Conservation (phyloP, 2,888 invertebrate genomes). For the Acanthoscelides obtectus region DNA sequence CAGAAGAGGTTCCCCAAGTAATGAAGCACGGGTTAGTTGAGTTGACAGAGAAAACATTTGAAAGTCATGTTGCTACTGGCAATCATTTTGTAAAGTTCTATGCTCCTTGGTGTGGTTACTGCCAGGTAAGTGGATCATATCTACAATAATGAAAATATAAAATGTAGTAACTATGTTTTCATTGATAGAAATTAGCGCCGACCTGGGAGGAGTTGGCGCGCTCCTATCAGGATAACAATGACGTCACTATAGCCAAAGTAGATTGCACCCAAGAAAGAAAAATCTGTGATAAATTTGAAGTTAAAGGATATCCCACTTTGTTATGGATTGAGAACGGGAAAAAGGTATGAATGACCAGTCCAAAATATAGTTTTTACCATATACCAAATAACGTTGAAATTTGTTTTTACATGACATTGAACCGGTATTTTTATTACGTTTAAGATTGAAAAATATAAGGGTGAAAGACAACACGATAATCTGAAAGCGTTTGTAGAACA, state of each 20-base stretch:
- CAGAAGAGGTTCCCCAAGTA: slow-evolving; percentile 50
- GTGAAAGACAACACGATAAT: slow-evolving; percentile 61
- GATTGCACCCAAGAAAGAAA: slow-evolving; percentile 77
- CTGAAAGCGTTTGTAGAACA: slow-evolving; percentile 67
- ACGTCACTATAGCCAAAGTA: slow-evolving; percentile 72
- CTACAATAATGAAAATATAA: neutral
- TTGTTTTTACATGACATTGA: no score
- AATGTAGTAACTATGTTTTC: no score
- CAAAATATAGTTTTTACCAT: no score
- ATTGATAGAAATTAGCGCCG: slow-evolving; percentile 66
- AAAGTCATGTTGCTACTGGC: slow-evolving; percentile 65
- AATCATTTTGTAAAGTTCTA: slow-evolving; percentile 88
- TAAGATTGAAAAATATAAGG: slow-evolving; percentile 72
- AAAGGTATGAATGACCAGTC: slow-evolving; percentile 54
- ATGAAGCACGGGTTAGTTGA: slow-evolving; percentile 60
- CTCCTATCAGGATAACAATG: slow-evolving; percentile 59
- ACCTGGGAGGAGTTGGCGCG: slow-evolving; percentile 79
- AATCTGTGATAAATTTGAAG: slow-evolving; percentile 73
- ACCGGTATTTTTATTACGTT: no score
- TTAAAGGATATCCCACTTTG: slow-evolving; percentile 84
- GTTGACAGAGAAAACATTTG: slow-evolving; percentile 71
- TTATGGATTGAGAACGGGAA: slow-evolving; percentile 86
- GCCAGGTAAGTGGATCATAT: slow-evolving; percentile 56
- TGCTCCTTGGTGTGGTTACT: slow-evolving; percentile 89
- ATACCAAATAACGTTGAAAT: no score